These are phyloP conservation scores for Steinernema khuongi DNA, from an alignment of 1,140 invertebrate genomes.

Conservation along the genomic window DNA sequence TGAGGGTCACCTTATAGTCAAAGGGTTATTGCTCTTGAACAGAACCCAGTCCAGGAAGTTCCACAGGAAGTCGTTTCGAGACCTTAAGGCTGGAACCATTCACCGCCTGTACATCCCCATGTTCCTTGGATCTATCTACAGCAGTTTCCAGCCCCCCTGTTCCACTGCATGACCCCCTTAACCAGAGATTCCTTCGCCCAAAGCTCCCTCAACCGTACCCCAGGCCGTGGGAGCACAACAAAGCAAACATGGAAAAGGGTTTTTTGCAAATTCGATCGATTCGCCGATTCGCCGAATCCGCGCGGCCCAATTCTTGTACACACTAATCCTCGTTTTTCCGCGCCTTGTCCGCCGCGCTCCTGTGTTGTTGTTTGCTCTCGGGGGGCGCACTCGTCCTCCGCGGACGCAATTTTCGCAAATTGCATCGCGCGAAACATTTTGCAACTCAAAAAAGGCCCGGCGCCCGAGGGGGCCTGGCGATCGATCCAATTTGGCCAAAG, in stretches of 20 bases:
- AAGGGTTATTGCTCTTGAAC: too few relatives aligned
- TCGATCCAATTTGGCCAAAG: constrained; percentile 15
- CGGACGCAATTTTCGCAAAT: constrained; percentile 5
- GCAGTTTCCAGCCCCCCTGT: too few relatives aligned
- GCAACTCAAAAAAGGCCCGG: background rate
- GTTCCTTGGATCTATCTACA: too few relatives aligned
- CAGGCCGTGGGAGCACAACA: background rate
- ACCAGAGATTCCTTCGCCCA: background rate
- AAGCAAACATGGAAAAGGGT: constrained; percentile 5
- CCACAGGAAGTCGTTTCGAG: too few relatives aligned
- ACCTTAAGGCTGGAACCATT: too few relatives aligned
- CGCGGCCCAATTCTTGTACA: constrained; percentile 16
- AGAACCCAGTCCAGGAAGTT: too few relatives aligned
- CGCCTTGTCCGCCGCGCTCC: background rate
- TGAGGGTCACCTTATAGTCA: too few relatives aligned
- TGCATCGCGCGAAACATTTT: constrained; percentile 13
- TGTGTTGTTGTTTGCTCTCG: constrained; percentile 1
- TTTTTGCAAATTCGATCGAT: constrained; percentile 9
- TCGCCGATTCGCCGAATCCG: background rate
- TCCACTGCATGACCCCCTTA: background rate
- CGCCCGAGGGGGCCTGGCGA: background rate
- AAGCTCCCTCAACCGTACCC: background rate
- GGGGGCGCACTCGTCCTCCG: background rate
- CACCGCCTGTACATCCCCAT: too few relatives aligned
- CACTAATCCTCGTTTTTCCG: constrained; percentile 3